Conservation (phyloP, 2,888 invertebrate genomes). For the Zygaena filipendulae region DNA sequence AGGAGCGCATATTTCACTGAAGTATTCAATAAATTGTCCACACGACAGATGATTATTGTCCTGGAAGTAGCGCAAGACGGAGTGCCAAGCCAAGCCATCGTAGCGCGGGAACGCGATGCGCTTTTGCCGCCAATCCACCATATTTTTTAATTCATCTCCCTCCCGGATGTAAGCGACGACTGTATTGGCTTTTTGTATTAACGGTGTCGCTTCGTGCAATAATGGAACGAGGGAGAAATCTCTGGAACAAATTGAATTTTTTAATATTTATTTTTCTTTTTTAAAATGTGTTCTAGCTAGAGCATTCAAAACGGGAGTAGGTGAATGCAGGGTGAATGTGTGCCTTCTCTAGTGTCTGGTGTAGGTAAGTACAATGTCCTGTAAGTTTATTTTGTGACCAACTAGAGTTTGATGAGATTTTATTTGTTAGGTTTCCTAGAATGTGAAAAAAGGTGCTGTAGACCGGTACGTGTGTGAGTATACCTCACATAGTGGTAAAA, state of each 20-base stretch:
- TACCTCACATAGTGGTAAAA: no score
- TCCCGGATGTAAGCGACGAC: constrained; percentile 76
- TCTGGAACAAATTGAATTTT: constrained; percentile 37
- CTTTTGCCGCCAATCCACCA: constrained; percentile 75
- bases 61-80: constrained; percentile 56
- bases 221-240: constrained; percentile 66
- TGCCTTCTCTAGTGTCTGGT: no score
- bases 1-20: constrained; percentile 74
- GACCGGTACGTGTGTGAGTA: no score
- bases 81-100: constrained; percentile 77
- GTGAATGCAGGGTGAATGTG: no score
- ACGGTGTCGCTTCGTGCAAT: constrained; percentile 70
- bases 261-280: not conserved
- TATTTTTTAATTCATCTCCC: constrained; percentile 56
- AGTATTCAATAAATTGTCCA: constrained; percentile 72
- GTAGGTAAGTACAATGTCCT: no score
- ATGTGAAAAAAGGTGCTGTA: no score
- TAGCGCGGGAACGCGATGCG: constrained; percentile 85
- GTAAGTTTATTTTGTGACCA: no score
- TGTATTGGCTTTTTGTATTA: constrained; percentile 68
- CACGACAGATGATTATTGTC: constrained; percentile 47
- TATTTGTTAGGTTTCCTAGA: no score
- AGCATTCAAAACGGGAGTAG: no score
- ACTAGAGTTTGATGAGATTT: no score
- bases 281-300: no score